Conservation (phyloP, 2,888 invertebrate species). For the Dasypolia templi region DNA sequence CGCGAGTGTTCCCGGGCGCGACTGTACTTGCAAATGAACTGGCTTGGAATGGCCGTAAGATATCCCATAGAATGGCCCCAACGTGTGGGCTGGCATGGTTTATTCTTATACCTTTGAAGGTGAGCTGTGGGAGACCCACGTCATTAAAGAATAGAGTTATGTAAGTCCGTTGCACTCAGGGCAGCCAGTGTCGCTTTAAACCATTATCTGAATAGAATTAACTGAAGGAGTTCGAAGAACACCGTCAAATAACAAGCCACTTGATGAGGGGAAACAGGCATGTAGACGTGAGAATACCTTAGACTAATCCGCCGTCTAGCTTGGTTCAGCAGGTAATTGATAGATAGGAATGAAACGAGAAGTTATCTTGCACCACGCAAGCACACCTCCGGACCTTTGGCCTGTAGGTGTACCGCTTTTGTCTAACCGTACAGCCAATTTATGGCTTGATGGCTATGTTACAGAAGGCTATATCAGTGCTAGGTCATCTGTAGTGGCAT, state of each 20-base stretch:
- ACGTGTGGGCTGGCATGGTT: neutral
- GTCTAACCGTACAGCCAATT: neutral
- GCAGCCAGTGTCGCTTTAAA: too few species aligned
- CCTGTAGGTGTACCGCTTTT: neutral
- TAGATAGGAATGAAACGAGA: neutral
- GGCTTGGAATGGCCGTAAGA: neutral
- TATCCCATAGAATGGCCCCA: conserved; percentile 12
- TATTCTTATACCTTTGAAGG: neutral
- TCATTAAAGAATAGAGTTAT: neutral
- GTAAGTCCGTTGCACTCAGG: neutral
- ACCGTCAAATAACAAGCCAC: too few species aligned
- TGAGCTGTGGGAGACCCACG: too few species aligned
- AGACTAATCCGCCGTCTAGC: too few species aligned
- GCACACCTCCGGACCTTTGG: neutral
- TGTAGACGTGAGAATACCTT: neutral
- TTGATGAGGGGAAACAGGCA: neutral
- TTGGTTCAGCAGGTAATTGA: neutral
- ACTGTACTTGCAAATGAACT: conserved; percentile 15
- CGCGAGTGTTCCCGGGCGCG: conserved; percentile 34
- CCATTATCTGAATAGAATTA: too few species aligned
- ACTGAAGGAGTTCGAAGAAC: neutral
- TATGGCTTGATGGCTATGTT: neutral
- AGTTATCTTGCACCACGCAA: neutral
- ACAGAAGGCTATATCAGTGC: neutral
- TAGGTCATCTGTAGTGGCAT: too few species aligned